Percentiles rank a stretch among this genome's conserved stretches.
Conservation (phyloP, 2,113 vertebrate species). For the Caretta caretta region DNA sequence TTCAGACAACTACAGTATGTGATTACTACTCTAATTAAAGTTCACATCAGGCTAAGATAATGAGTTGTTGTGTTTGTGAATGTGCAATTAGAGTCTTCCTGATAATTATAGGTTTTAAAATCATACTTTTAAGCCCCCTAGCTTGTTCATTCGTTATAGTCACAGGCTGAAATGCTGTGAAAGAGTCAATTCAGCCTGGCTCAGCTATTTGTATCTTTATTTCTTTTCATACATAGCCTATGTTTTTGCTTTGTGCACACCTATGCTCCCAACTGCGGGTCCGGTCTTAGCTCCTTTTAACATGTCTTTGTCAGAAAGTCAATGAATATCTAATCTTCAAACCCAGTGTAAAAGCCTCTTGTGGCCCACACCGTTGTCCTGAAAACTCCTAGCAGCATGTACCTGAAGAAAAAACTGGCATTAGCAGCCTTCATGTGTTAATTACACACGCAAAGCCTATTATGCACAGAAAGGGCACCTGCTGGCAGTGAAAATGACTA, state of each 20-base stretch:
- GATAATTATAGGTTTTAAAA: slow-evolving; percentile 81
- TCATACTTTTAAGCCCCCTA: slow-evolving; percentile 69
- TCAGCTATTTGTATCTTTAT: slow-evolving; percentile 31
- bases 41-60: slow-evolving; percentile 85
- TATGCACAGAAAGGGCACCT: slow-evolving; percentile 93
- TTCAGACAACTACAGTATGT: slow-evolving; percentile 90
- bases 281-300: slow-evolving; percentile 53
- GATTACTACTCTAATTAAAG: slow-evolving; percentile 91
- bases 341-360: slow-evolving; percentile 64
- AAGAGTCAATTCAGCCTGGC: slow-evolving; percentile 38
- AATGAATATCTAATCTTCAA: slow-evolving; percentile 71
- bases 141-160: slow-evolving; percentile 38
- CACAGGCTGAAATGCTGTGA: not conserved
- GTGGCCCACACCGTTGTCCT: slow-evolving; percentile 65
- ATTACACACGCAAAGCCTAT: slow-evolving; percentile 94
- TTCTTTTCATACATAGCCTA: slow-evolving; percentile 31
- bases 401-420: slow-evolving; percentile 83
- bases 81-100: slow-evolving; percentile 85
- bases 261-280: slow-evolving; percentile 70
- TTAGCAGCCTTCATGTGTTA: slow-evolving; percentile 90
- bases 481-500: slow-evolving; percentile 95
- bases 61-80: slow-evolving; percentile 82
- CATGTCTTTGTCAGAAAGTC: slow-evolving; percentile 72
- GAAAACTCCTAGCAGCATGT: slow-evolving; percentile 78
- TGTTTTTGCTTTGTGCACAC: slow-evolving; percentile 78